Percentiles rank a stretch among this genome's conserved stretches.
phyloP scores from a whole-genome alignment of 2,797 vertebrate genomes.

The Meriones psammophilus region DNA sequence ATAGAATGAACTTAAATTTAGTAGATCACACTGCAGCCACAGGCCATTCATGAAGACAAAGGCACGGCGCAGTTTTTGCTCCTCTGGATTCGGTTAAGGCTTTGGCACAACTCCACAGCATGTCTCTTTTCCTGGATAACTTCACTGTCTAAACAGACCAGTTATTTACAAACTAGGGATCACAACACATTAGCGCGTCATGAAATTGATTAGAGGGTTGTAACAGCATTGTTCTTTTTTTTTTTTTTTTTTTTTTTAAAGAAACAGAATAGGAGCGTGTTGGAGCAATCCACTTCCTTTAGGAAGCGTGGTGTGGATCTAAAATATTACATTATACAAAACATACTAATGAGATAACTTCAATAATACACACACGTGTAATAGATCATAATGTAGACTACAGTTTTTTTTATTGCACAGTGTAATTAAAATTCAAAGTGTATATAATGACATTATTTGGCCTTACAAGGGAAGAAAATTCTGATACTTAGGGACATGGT shows the following conservation, averaged over 20 bases:
- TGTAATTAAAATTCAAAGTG: slow-evolving; percentile 23
- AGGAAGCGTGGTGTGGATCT: background rate
- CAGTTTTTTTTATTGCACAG: background rate
- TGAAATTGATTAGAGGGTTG: slow-evolving; percentile 8
- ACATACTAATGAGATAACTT: slow-evolving; percentile 11
- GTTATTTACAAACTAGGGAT: slow-evolving; percentile 16
- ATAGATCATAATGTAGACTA: slow-evolving; percentile 1
- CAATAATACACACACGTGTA: background rate
- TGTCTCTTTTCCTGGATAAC: slow-evolving; percentile 5
- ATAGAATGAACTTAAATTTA: background rate
- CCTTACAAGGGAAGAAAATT: slow-evolving; percentile 45
- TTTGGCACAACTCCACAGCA: background rate
- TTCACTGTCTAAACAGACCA: slow-evolving; percentile 56
- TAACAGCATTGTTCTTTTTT: background rate
- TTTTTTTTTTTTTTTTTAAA: background rate
- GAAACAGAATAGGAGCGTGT: slow-evolving; percentile 47
- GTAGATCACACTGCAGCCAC: background rate
- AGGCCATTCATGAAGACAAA: slow-evolving; percentile 14
- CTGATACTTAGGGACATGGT: background rate
- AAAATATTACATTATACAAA: slow-evolving; percentile 3
- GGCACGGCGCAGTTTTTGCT: background rate
- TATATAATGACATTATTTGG: background rate
- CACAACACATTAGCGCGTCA: slow-evolving; percentile 2
- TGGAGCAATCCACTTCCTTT: background rate
- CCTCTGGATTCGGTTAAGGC: background rate